A percentile compares a stretch with the other conserved stretches of the same genome.
Conservation (phyloP, 2,888 invertebrate genomes). For the Dyspetes luteomarginatus region DNA sequence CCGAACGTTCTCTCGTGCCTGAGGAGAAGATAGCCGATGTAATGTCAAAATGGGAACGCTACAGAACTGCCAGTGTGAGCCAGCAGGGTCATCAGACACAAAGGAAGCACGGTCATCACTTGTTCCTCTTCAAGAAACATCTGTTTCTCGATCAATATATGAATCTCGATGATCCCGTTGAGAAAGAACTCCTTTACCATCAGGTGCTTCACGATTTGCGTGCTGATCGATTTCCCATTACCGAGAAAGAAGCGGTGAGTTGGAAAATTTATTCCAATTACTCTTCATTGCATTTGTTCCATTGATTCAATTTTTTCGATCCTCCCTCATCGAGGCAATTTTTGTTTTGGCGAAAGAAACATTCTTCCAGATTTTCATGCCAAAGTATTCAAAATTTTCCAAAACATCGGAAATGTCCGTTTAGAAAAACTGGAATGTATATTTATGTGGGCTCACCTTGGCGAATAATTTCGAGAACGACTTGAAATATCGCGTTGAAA, state of each 20-base stretch:
- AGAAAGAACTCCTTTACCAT: slow-evolving; percentile 96
- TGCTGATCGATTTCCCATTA: slow-evolving; percentile 95
- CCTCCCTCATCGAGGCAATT: too few species aligned
- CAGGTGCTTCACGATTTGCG: slow-evolving; percentile 96
- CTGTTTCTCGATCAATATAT: slow-evolving; percentile 92
- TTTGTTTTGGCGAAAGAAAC: too few species aligned
- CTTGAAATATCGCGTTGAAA: too few species aligned
- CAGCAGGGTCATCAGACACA: slow-evolving; percentile 78
- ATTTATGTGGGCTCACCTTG: too few species aligned
- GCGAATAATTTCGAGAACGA: too few species aligned
- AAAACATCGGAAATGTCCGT: neutral
- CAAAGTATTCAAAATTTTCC: neutral
- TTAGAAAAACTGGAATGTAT: slow-evolving; percentile 26
- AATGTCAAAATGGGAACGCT: slow-evolving; percentile 97
- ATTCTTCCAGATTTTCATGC: too few species aligned
- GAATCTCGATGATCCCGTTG: slow-evolving; percentile 93
- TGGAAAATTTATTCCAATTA: slow-evolving; percentile 4
- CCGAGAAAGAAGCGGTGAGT: slow-evolving; percentile 96
- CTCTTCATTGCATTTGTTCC: too few species aligned
- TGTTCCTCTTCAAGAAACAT: slow-evolving; percentile 92
- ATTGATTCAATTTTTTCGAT: too few species aligned
- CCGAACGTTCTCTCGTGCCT: slow-evolving; percentile 92
- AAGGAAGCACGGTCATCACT: slow-evolving; percentile 86
- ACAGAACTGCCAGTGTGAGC: slow-evolving; percentile 88
- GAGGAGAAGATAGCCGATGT: slow-evolving; percentile 97